Evolutionary conservation across 2,113 vertebrate genomes (phyloP), one percentile per base, ranked within the genome.

Genomic region (Rhineura floridana): DNA sequence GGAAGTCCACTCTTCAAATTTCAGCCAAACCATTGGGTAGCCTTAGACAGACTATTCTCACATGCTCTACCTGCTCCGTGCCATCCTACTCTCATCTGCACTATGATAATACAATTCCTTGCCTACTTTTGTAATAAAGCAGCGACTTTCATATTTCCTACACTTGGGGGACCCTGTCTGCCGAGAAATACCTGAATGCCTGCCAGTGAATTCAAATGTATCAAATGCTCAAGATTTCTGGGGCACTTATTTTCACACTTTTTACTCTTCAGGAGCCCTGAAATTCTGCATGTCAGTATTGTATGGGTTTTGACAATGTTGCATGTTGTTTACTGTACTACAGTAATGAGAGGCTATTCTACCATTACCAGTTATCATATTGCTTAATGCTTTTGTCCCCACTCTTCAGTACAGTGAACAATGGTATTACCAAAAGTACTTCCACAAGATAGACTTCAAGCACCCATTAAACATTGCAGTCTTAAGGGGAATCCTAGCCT

Each of bases 381-480:
- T 48, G 36, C 75, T 25, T 59, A 78, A 12, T n/a, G 44, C 30
- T 77, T 86, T 78, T n/a, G 21, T 67, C 30, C 42, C 52, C 21
- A 86, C n/a, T 21, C 59, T 65, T 86, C 21, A 17, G 52, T 59
- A 62, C 75, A 65, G 13, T 85, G 0, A 50, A 65, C 65, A 46
- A 83, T 76, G 87, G 59, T 85, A 10, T 79, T 83, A n/a, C 46
- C 82, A 88, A 89, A 76, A 94, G 80, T 75, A 67, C 63, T 52
- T 92, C 89, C n/a, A 19, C 69, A 55, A 67, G 88, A 91, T 62
- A 86, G 15, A 85, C 67, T 92, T 90, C 77, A 46, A 69, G 55
- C 81, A 84, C 42, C 44, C 30, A 83, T 91, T 94, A 83, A 93
- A 90, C 10, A 21, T 25, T 4, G 17, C 46, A 44, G 88, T 46